A percentile compares a stretch with the other conserved stretches of the same genome.
Conservation (phyloP, 2,797 vertebrate species). For the Octomys mimax region DNA sequence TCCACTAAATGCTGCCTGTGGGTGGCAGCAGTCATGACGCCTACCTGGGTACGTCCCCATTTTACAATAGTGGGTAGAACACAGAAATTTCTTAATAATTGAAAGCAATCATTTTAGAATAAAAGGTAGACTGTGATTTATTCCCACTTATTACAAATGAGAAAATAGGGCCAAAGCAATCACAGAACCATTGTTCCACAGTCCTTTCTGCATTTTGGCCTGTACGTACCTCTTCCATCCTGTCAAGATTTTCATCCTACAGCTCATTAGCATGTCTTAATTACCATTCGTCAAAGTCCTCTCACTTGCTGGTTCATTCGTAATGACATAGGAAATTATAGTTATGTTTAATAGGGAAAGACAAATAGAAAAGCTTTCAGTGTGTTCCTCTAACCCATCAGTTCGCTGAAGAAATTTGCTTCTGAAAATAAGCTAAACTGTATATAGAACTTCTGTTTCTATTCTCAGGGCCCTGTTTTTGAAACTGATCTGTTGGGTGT, state of each 20-base stretch:
- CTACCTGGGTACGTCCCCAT: background rate
- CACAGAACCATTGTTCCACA: background rate
- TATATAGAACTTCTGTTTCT: background rate
- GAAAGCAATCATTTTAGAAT: background rate
- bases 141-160: background rate
- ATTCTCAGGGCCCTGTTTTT: background rate
- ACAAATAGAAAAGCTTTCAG: background rate
- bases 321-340: background rate
- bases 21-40: accelerated
- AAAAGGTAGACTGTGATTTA: background rate
- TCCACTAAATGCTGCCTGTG: background rate
- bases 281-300: background rate
- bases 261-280: background rate
- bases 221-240: accelerated
- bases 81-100: background rate
- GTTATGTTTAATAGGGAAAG: background rate
- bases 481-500: background rate
- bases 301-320: background rate
- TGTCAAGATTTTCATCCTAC: background rate
- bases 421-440: background rate
- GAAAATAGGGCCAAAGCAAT: background rate
- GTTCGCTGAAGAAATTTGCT: background rate
- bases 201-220: background rate
- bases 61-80: background rate
- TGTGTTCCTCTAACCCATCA: background rate